A percentile compares a stretch with the other conserved stretches of the same genome.
phyloP scores from a whole-genome alignment of 2,113 vertebrate species.

The Eclectus roratus region DNA sequence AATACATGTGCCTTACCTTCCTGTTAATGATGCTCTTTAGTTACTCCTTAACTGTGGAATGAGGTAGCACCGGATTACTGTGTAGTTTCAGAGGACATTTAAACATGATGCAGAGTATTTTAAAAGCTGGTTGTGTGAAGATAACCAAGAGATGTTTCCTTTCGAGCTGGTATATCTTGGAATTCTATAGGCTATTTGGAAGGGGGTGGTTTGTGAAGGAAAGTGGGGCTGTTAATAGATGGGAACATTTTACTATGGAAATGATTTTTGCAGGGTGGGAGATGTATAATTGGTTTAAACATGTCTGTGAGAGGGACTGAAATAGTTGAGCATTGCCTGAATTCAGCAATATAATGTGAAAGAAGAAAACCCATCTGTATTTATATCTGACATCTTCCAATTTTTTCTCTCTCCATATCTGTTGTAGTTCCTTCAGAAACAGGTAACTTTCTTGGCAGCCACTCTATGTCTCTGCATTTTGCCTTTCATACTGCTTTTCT shows the following conservation, averaged over 20 bases:
- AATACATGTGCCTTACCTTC: neutral
- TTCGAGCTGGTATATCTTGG: neutral
- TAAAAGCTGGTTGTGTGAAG: neutral
- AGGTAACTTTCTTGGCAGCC: slow-evolving; percentile 61
- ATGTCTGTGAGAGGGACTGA: neutral
- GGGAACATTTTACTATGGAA: neutral
- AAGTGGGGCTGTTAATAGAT: neutral
- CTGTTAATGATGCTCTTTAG: neutral
- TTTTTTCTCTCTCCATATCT: slow-evolving; percentile 61
- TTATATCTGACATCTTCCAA: slow-evolving; percentile 73
- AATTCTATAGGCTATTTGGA: neutral
- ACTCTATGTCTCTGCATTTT: slow-evolving; percentile 49
- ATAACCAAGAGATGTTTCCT: neutral
- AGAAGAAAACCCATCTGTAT: neutral
- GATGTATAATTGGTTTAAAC: neutral
- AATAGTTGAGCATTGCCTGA: neutral
- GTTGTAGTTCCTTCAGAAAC: slow-evolving; percentile 68
- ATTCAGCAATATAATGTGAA: neutral
- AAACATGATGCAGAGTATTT: neutral
- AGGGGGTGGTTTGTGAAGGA: neutral
- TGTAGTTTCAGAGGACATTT: neutral
- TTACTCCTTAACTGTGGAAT: neutral
- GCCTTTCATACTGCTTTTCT: slow-evolving; percentile 45
- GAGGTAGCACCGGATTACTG: neutral
- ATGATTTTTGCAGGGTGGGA: neutral